Percentiles rank a stretch among this genome's conserved stretches.
Evolutionary conservation across 2,113 vertebrate species (phyloP).

Genomic region (Perca schrenkii): DNA sequence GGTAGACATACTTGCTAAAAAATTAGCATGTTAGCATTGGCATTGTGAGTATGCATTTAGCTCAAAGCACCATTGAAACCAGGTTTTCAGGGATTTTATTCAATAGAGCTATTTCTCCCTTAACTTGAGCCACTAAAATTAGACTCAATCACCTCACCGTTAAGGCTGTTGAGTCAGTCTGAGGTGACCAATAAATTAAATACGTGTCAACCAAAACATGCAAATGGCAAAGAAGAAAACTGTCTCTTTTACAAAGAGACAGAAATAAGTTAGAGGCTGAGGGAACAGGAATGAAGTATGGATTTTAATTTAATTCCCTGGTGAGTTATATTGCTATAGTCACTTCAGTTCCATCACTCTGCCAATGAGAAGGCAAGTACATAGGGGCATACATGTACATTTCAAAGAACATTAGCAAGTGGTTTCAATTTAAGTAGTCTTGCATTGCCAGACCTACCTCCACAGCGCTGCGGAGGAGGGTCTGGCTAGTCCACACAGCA

Average conservation of each 20-base stretch:
- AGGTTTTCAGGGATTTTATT: neutral
- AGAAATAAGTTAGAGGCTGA: neutral
- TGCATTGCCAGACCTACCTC: too few species aligned
- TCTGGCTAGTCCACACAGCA: too few species aligned
- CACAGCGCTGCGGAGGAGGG: too few species aligned
- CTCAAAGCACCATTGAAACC: neutral
- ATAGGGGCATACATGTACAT: conserved; percentile 49
- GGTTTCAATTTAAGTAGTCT: neutral
- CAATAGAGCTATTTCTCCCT: too few species aligned
- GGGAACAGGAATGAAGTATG: conserved; percentile 28
- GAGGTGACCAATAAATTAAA: too few species aligned
- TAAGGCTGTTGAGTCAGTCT: too few species aligned
- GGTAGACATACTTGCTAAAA: neutral
- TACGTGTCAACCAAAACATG: too few species aligned
- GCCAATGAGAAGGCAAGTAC: conserved; percentile 39
- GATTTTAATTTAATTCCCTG: conserved; percentile 48
- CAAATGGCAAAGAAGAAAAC: neutral
- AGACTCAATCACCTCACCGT: too few species aligned
- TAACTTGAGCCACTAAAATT: too few species aligned
- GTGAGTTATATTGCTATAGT: conserved; percentile 27
- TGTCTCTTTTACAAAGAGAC: neutral
- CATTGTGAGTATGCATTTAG: neutral
- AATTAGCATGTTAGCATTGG: neutral
- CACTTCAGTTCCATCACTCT: conserved; percentile 22
- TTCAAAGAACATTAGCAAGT: conserved; percentile 52